Percentiles rank a stretch among this genome's conserved stretches.
phyloP scores from a whole-genome alignment of 2,888 invertebrate species.

The Rhingia rostrata region DNA sequence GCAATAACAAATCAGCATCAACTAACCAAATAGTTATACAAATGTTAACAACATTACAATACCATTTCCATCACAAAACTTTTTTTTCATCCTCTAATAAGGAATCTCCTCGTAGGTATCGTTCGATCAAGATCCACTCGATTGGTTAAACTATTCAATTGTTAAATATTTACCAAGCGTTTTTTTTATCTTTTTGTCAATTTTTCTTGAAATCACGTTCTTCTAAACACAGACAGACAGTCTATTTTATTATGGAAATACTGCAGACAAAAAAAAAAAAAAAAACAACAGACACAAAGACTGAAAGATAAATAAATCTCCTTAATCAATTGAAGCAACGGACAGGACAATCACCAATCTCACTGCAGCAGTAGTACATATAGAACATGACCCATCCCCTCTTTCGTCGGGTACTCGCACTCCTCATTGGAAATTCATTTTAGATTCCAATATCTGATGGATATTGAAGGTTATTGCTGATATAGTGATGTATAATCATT shows the following conservation, averaged over 20 bases:
- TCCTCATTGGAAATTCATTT: constrained; percentile 29
- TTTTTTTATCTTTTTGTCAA: neutral
- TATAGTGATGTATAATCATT: constrained; percentile 12
- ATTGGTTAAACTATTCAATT: neutral
- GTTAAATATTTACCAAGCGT: neutral
- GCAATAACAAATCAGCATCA: too few relatives aligned
- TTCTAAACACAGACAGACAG: constrained; percentile 16
- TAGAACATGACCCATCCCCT: neutral
- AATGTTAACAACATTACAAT: too few relatives aligned
- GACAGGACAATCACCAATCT: constrained; percentile 38
- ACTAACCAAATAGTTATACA: too few relatives aligned
- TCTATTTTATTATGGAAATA: constrained; percentile 36
- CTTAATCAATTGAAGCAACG: constrained; percentile 45
- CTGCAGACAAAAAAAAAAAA: constrained; percentile 21
- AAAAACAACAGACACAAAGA: neutral
- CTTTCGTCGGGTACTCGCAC: neutral
- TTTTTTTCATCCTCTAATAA: too few relatives aligned
- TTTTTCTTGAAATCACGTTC: constrained; percentile 14
- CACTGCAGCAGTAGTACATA: neutral
- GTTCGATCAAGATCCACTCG: neutral
- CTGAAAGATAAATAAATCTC: constrained; percentile 35
- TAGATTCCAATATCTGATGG: constrained; percentile 20
- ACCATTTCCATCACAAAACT: too few relatives aligned
- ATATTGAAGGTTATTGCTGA: constrained; percentile 26
- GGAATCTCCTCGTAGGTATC: too few relatives aligned